Evolutionary conservation across 2,797 vertebrate species (phyloP).

Genomic region (Setipinna tenuifilis): DNA sequence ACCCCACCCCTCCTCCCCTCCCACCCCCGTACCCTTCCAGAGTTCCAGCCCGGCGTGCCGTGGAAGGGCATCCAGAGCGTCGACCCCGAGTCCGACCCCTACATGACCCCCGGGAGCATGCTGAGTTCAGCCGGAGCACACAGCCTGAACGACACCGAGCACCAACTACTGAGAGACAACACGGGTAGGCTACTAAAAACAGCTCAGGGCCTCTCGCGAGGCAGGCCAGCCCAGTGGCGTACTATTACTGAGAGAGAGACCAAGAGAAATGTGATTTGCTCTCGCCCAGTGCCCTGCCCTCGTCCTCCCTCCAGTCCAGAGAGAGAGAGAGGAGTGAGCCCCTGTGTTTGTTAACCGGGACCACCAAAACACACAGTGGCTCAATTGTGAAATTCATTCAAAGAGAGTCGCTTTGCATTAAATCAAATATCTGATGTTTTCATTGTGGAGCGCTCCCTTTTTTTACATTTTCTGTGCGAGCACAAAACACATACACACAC

Average conservation of each 20-base stretch:
- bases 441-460: background rate
- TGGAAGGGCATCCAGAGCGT: conserved; percentile 99
- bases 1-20: no score
- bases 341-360: background rate
- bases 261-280: background rate
- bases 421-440: background rate
- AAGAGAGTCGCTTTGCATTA: no score
- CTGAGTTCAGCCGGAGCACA: conserved; percentile 90
- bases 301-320: background rate
- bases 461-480: no score
- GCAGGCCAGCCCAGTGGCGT: background rate
- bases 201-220: background rate
- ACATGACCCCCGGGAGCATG: conserved; percentile 98
- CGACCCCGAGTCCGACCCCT: conserved; percentile 97
- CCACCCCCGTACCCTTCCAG: conserved; percentile 61
- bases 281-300: background rate
- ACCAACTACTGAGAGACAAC: conserved; percentile 98
- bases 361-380: background rate
- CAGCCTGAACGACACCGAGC: conserved; percentile 96
- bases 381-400: background rate
- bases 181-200: conserved; percentile 65
- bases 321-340: background rate
- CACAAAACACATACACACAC: no score
- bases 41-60: conserved; percentile 98
- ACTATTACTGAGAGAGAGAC: background rate